Conservation (phyloP, 2,797 vertebrate species). For the Fistularia commersonii region DNA sequence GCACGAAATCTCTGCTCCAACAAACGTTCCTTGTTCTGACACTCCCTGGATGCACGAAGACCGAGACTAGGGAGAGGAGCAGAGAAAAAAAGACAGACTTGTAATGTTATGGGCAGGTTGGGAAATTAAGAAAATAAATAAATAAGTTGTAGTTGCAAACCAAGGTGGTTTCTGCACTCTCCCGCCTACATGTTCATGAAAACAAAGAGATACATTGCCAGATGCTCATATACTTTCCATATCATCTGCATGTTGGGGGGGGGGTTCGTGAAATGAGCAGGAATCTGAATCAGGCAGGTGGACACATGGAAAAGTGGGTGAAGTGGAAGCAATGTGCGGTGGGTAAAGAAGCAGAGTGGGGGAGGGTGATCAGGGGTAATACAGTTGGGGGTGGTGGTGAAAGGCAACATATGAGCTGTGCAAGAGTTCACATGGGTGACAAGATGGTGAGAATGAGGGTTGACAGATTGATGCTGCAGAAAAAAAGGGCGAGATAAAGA, state of each 20-base stretch:
- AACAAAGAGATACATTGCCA: slow-evolving; percentile 28
- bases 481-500: slow-evolving; percentile 20
- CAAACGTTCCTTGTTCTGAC: slow-evolving; percentile 93
- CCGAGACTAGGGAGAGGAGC: slow-evolving; percentile 78
- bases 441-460: slow-evolving; percentile 41
- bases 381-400: slow-evolving; percentile 32
- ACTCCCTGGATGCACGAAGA: slow-evolving; percentile 89
- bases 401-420: slow-evolving; percentile 64
- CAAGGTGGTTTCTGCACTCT: slow-evolving; percentile 8
- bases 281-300: slow-evolving; percentile 65
- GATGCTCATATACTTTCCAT: slow-evolving; percentile 23
- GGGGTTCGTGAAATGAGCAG: slow-evolving; percentile 19
- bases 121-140: slow-evolving; percentile 13
- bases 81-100: neutral
- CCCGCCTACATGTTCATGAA: slow-evolving; percentile 25
- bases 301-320: slow-evolving; percentile 65
- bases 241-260: slow-evolving; percentile 8
- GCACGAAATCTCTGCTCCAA: slow-evolving; percentile 89
- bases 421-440: slow-evolving; percentile 60
- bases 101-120: too few species aligned
- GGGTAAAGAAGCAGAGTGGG: slow-evolving; percentile 43
- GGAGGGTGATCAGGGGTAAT: slow-evolving; percentile 46
- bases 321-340: slow-evolving; percentile 71
- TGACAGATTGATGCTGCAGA: slow-evolving; percentile 46
- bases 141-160: slow-evolving; percentile 5